phyloP scores from a whole-genome alignment of 2,797 vertebrate species.

The Danio aesculapii region DNA sequence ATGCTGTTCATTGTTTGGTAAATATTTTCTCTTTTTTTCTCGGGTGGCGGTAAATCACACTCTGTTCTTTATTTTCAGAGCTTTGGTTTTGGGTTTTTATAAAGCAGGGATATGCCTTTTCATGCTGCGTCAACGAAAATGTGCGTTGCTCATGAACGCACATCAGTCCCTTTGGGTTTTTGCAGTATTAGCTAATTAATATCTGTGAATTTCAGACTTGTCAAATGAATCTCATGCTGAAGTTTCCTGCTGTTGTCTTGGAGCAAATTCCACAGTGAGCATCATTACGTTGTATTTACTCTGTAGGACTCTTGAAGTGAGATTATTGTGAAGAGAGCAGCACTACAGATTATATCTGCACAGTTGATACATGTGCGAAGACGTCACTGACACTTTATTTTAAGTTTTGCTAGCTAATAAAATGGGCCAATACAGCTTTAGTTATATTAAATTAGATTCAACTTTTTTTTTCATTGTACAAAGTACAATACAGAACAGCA shows the following conservation, averaged over 20 bases:
- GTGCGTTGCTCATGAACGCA: neutral
- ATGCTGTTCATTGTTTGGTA: conserved; percentile 36
- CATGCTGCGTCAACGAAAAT: neutral
- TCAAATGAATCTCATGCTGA: neutral
- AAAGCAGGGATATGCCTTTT: neutral
- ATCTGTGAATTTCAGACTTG: neutral
- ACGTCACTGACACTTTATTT: conserved; percentile 9
- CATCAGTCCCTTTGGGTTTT: neutral
- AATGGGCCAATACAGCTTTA: neutral
- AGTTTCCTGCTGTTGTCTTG: conserved; percentile 19
- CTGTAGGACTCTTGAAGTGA: conserved; percentile 19
- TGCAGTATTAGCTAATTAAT: neutral
- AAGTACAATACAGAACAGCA: no score
- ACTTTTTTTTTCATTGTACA: no score
- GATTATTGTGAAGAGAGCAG: conserved; percentile 8
- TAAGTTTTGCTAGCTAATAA: neutral
- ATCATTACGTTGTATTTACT: conserved; percentile 8
- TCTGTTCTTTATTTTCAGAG: neutral
- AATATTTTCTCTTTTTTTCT: conserved; percentile 39
- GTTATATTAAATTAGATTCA: no score
- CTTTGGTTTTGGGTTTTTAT: conserved; percentile 14
- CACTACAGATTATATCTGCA: neutral
- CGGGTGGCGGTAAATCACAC: conserved; percentile 15
- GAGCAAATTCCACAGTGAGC: neutral
- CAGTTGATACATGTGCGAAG: neutral